phyloP scores from a whole-genome alignment of 2,797 vertebrate genomes.

The Acropternis orthonyx region DNA sequence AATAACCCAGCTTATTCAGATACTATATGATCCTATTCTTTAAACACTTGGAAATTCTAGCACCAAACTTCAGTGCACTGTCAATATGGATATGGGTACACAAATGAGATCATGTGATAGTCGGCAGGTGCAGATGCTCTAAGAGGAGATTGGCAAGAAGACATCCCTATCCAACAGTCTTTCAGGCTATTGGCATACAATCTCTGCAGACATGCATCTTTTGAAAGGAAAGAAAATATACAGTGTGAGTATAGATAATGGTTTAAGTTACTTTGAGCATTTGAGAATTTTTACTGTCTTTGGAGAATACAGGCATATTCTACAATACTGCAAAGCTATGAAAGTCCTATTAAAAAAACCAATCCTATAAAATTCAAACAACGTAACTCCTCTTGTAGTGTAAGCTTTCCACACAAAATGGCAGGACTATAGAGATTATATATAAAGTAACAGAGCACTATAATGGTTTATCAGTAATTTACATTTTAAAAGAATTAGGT shows the following conservation, averaged over 20 bases:
- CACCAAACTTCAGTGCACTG: neutral
- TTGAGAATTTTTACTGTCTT: neutral
- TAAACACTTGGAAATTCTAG: neutral
- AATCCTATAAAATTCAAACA: neutral
- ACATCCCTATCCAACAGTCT: neutral
- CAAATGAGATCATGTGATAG: neutral
- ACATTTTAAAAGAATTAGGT: neutral
- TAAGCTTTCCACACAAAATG: fast-evolving
- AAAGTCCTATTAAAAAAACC: neutral
- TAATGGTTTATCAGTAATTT: neutral
- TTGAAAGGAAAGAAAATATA: neutral
- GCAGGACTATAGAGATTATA: neutral
- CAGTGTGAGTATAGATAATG: neutral
- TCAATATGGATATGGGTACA: fast-evolving
- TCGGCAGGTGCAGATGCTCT: neutral
- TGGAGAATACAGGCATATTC: neutral
- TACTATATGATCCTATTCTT: neutral
- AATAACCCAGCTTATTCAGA: neutral
- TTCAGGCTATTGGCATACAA: neutral
- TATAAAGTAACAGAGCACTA: neutral
- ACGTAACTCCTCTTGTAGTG: neutral
- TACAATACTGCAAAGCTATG: neutral
- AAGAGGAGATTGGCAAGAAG: neutral
- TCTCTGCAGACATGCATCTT: neutral
- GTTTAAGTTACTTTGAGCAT: neutral